Evolutionary conservation across 2,888 invertebrate species (phyloP).

Genomic region (Macrosoma leucophasiata): DNA sequence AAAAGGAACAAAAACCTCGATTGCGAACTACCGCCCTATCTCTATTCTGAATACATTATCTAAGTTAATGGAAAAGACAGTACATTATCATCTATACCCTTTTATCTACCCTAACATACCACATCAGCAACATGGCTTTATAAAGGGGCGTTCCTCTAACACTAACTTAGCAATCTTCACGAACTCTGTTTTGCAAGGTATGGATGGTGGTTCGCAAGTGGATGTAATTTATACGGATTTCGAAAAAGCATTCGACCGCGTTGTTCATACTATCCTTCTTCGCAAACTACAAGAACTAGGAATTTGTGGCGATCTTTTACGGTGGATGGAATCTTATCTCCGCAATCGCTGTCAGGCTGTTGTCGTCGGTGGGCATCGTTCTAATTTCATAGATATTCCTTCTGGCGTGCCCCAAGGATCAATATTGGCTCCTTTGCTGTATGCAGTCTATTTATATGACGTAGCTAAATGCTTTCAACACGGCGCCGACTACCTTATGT

Average conservation of each 20-base stretch:
- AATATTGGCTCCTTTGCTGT: too few species aligned
- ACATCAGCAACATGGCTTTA: conserved; percentile 13
- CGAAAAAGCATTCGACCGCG: too few species aligned
- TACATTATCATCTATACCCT: conserved; percentile 2
- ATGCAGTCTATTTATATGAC: too few species aligned
- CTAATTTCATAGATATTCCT: too few species aligned
- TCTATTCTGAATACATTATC: conserved; percentile 8
- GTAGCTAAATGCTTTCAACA: too few species aligned
- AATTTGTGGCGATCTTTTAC: too few species aligned
- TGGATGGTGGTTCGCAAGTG: conserved; percentile 9
- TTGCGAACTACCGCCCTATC: conserved; percentile 14
- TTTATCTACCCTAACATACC: conserved; percentile 3
- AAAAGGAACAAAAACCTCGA: conserved; percentile 5
- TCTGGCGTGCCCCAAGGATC: too few species aligned
- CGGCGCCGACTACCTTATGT: too few species aligned
- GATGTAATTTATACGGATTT: conserved; percentile 12
- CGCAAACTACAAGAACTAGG: conserved; percentile 2
- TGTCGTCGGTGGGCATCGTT: too few species aligned
- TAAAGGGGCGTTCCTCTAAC: conserved; percentile 3
- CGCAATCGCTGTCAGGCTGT: too few species aligned
- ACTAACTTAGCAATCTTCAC: conserved; percentile 6
- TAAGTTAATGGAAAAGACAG: conserved; percentile 12
- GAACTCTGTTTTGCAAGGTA: conserved; percentile 2
- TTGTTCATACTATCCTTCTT: conserved; percentile 5
- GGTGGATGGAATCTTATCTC: too few species aligned